phyloP scores from a whole-genome alignment of 2,113 vertebrate genomes.

The Scalopus aquaticus region DNA sequence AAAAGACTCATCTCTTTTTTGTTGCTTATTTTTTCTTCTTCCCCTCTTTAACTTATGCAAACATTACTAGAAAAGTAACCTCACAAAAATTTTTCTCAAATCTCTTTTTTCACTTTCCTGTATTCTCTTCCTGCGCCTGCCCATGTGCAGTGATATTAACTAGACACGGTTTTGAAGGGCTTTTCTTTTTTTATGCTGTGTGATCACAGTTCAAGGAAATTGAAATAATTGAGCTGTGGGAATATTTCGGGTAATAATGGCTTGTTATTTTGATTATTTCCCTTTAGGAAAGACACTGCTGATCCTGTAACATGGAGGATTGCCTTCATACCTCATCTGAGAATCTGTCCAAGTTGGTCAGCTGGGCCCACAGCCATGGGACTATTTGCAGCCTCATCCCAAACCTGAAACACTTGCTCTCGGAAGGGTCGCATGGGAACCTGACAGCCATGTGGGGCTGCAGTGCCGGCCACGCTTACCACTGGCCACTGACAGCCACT shows the following conservation, averaged over 20 bases:
- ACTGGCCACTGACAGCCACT: constrained; percentile 92
- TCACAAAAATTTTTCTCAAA: neutral
- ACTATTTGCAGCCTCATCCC: constrained; percentile 96
- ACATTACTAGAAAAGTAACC: constrained; percentile 39
- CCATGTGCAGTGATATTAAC: neutral
- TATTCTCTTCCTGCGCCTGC: neutral
- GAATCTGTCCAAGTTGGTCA: constrained; percentile 93
- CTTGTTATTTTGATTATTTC: constrained; percentile 70
- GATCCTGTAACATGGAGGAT: constrained; percentile 89
- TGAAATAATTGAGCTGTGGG: constrained; percentile 11
- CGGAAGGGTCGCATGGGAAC: constrained; percentile 88
- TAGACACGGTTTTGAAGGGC: neutral
- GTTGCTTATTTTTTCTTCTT: neutral
- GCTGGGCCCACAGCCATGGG: constrained; percentile 96
- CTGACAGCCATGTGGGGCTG: constrained; percentile 94
- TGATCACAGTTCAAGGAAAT: constrained; percentile 30
- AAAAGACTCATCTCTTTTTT: neutral
- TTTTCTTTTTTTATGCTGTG: constrained; percentile 15
- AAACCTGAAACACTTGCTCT: constrained; percentile 91
- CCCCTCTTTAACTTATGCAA: neutral
- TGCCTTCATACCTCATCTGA: constrained; percentile 94
- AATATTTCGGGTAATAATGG: constrained; percentile 43
- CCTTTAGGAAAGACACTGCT: constrained; percentile 73
- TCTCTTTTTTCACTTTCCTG: neutral
- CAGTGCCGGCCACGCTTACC: constrained; percentile 92